Percentiles rank a stretch among this genome's conserved stretches.
These are phyloP conservation scores for Criorhina ranunculi DNA, from an alignment of 2,888 invertebrate genomes.

Conservation along the genomic window DNA sequence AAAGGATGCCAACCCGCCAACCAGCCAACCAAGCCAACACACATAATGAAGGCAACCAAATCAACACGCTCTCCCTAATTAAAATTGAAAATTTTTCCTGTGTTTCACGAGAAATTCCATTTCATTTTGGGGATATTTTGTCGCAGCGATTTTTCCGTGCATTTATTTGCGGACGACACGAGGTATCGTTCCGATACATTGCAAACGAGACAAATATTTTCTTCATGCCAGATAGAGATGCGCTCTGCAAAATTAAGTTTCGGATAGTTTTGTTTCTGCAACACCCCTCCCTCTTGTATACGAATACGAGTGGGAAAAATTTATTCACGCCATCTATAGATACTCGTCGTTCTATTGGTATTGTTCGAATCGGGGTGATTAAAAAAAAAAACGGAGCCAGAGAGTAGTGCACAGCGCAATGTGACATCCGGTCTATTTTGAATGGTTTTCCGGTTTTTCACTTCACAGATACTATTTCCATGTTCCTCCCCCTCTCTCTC, in stretches of 20 bases:
- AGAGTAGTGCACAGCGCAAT: conserved; percentile 55
- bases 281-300: not conserved
- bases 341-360: conserved; percentile 70
- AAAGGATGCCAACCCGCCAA: conserved; percentile 46
- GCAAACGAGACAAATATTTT: conserved; percentile 78
- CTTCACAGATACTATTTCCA: conserved; percentile 48
- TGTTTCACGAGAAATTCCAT: conserved; percentile 66
- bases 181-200: conserved; percentile 78
- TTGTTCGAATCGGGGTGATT: conserved; percentile 69
- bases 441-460: conserved; percentile 75
- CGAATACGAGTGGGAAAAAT: not conserved
- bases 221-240: conserved; percentile 73
- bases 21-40: conserved; percentile 11
- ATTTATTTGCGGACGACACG: conserved; percentile 62
- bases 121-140: conserved; percentile 49
- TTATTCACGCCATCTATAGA: not conserved
- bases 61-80: conserved; percentile 67
- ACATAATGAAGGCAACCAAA: conserved; percentile 63
- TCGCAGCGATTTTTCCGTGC: conserved; percentile 53
- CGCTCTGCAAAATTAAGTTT: conserved; percentile 70
- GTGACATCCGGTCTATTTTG: conserved; percentile 75
- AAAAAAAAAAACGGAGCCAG: conserved; percentile 38
- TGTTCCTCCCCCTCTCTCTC: not conserved
- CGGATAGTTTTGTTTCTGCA: conserved; percentile 23
- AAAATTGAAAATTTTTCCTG: conserved; percentile 66